Percentiles rank a stretch among this genome's conserved stretches.
These are phyloP conservation scores for Dichetophora obliterata DNA, from an alignment of 2,888 invertebrate species.

Conservation along the genomic window DNA sequence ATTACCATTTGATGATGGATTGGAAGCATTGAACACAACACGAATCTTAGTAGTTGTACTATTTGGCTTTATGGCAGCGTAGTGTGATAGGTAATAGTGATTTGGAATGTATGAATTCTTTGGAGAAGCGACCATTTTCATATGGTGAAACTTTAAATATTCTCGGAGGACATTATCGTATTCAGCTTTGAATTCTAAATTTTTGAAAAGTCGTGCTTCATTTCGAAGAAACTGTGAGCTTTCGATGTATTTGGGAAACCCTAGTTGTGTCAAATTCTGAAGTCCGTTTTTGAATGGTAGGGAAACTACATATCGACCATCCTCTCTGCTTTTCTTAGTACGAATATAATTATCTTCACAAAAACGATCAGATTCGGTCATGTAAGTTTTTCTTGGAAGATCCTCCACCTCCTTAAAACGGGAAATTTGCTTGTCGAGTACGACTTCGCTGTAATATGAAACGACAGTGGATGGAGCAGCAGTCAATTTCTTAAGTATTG, in stretches of 20 bases:
- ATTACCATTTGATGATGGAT: constrained; percentile 14
- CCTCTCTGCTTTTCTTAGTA: neutral
- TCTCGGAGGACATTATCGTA: constrained; percentile 15
- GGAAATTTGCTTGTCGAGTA: constrained; percentile 40
- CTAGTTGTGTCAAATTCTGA: neutral
- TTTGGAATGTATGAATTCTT: neutral
- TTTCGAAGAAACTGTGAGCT: neutral
- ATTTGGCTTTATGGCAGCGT: constrained; percentile 37
- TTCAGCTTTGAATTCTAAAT: neutral
- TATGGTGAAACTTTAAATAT: constrained; percentile 14
- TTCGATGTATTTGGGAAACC: neutral
- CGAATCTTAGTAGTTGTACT: constrained; percentile 31
- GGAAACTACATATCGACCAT: constrained; percentile 6
- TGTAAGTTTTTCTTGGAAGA: neutral
- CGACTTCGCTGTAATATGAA: neutral
- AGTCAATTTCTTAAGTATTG: too few relatives aligned
- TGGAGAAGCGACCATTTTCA: neutral
- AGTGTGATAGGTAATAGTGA: constrained; percentile 28
- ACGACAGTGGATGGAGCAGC: too few relatives aligned
- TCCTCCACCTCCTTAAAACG: constrained; percentile 38
- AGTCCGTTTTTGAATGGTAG: neutral
- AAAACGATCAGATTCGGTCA: neutral
- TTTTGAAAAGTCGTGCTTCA: neutral
- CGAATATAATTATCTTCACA: neutral
- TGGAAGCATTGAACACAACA: constrained; percentile 39